Percentiles rank a stretch among this genome's conserved stretches.
These are phyloP conservation scores for Drosophila baimaii DNA, from an alignment of 1,140 invertebrate species.

Conservation along the genomic window DNA sequence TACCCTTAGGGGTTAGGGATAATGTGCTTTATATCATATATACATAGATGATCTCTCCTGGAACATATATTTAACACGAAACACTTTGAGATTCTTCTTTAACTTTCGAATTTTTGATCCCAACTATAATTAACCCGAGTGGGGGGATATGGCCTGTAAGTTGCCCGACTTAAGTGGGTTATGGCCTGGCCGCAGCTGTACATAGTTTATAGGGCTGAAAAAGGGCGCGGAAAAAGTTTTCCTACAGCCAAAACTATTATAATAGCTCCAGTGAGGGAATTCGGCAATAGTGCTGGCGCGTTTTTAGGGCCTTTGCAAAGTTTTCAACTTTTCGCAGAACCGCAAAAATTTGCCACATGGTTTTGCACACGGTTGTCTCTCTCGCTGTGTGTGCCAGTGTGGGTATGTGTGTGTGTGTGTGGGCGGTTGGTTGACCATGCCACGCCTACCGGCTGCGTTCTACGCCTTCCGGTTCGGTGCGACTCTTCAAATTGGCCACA, in stretches of 20 bases:
- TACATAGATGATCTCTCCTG: too few species aligned
- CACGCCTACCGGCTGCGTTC: slow-evolving; percentile 10
- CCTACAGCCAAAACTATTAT: slow-evolving; percentile 23
- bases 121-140: too few species aligned
- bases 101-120: too few species aligned
- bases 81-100: too few species aligned
- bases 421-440: slow-evolving; percentile 49
- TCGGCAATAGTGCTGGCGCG: neutral
- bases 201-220: slow-evolving; percentile 7
- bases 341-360: slow-evolving; percentile 77
- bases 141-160: slow-evolving; percentile 5
- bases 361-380: slow-evolving; percentile 46
- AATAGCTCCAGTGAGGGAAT: slow-evolving; percentile 11
- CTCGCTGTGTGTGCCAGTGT: neutral
- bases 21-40: too few species aligned
- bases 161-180: neutral
- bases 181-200: neutral
- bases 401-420: neutral
- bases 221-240: slow-evolving; percentile 12
- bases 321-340: slow-evolving; percentile 76
- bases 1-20: too few species aligned
- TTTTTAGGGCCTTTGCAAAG: slow-evolving; percentile 39
- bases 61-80: too few species aligned
- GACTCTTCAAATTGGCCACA: slow-evolving; percentile 74
- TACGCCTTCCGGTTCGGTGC: slow-evolving; percentile 35